Percentiles rank a stretch among this genome's conserved stretches.
Evolutionary conservation across 2,797 vertebrate species (phyloP).

Genomic region (Dipus sagitta): DNA sequence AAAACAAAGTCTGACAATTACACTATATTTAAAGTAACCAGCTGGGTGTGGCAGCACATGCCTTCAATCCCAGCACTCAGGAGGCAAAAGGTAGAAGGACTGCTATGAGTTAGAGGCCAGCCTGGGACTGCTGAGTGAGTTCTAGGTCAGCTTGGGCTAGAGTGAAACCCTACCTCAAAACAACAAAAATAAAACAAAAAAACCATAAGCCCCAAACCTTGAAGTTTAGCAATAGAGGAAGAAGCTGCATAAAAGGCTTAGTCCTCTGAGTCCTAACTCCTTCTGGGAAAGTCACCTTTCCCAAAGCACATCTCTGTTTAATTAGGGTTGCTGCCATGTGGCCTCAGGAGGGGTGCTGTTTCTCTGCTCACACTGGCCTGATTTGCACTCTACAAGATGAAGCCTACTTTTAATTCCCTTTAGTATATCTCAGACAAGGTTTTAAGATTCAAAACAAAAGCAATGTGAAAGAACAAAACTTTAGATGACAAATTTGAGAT

Average conservation of each 20-base stretch:
- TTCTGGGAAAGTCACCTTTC: background rate
- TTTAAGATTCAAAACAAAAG: slow-evolving; percentile 57
- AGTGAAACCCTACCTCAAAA: no score
- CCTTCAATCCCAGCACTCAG: no score
- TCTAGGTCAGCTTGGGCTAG: no score
- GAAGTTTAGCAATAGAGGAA: background rate
- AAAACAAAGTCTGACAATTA: slow-evolving; percentile 37
- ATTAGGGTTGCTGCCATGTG: slow-evolving; percentile 2
- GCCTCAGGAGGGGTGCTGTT: slow-evolving; percentile 38
- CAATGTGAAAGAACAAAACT: background rate
- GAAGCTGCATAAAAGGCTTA: background rate
- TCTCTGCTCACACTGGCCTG: background rate
- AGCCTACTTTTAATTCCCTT: slow-evolving; percentile 31
- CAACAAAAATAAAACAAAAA: slow-evolving; percentile 15
- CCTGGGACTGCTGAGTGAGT: no score
- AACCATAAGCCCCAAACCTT: slow-evolving; percentile 25
- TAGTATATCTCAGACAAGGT: slow-evolving; percentile 19
- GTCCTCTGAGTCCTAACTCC: background rate
- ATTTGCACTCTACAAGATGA: background rate
- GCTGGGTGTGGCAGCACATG: no score
- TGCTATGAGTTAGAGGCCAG: no score
- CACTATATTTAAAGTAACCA: background rate
- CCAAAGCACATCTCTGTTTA: slow-evolving; percentile 33
- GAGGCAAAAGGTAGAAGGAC: no score
- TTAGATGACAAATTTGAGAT: background rate